These are phyloP conservation scores for Eustalomyia histrio DNA, from an alignment of 2,888 invertebrate species.

Conservation along the genomic window DNA sequence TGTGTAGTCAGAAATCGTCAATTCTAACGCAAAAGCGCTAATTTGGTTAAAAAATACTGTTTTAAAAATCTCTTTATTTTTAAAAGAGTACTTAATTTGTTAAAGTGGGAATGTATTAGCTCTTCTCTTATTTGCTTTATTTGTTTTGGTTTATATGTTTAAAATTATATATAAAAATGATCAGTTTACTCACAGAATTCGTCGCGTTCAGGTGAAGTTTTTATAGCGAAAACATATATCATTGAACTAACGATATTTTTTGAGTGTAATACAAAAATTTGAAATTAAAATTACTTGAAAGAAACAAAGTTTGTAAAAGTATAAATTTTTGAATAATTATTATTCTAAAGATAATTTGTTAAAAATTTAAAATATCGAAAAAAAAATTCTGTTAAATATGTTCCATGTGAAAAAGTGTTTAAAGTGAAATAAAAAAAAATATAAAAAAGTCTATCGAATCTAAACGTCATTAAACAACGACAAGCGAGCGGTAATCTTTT, in stretches of 20 bases:
- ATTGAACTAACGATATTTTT: constrained; percentile 30
- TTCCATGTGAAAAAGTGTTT: constrained; percentile 20
- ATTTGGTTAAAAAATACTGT: too few relatives aligned
- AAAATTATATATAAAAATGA: constrained; percentile 50
- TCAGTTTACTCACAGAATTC: constrained; percentile 69
- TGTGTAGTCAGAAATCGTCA: too few relatives aligned
- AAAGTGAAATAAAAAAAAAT: constrained; percentile 15
- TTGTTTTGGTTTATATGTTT: constrained; percentile 38
- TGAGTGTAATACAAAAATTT: constrained; percentile 26
- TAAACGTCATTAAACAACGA: constrained; percentile 27
- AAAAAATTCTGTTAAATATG: constrained; percentile 6
- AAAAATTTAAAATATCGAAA: constrained; percentile 32
- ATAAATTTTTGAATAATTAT: constrained; percentile 19
- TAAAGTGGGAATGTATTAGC: neutral
- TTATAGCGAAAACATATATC: neutral
- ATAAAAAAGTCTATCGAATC: constrained; percentile 32
- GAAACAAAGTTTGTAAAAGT: constrained; percentile 8
- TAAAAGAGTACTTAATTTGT: neutral
- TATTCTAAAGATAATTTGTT: constrained; percentile 2
- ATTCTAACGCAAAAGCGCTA: too few relatives aligned
- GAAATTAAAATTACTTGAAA: neutral
- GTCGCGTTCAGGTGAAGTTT: constrained; percentile 65
- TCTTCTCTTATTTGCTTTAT: neutral
- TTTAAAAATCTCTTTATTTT: neutral
- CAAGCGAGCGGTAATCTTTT: constrained; percentile 43